Percentiles rank a stretch among this genome's conserved stretches.
Conservation (phyloP, 2,888 invertebrate species). For the Hecatera dysodea region DNA sequence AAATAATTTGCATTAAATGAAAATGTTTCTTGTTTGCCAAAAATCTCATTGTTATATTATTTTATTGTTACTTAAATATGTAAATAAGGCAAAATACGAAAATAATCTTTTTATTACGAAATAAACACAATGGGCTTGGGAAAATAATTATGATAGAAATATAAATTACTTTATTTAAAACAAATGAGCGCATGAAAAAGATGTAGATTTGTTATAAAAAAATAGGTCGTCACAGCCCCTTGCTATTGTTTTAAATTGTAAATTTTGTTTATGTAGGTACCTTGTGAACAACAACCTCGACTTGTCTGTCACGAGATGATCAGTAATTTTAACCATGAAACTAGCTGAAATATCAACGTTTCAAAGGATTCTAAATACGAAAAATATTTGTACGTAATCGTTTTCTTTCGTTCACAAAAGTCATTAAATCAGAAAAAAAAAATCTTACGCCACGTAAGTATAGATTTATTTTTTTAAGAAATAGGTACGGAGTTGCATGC, state of each 20-base stretch:
- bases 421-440: neutral
- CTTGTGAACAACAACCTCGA: conserved; percentile 12
- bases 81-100: conserved; percentile 19
- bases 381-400: neutral
- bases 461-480: conserved; percentile 27
- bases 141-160: conserved; percentile 35
- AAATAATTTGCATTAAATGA: neutral
- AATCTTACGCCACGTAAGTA: neutral
- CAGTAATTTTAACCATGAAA: conserved; percentile 21
- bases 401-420: neutral
- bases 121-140: conserved; percentile 41
- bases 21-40: neutral
- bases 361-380: neutral
- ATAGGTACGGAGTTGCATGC: conserved; percentile 41
- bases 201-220: conserved; percentile 56
- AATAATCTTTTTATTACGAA: conserved; percentile 22
- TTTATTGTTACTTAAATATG: neutral
- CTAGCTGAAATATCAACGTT: too few relatives aligned
- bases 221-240: conserved; percentile 38
- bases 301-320: conserved; percentile 3
- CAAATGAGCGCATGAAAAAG: conserved; percentile 38
- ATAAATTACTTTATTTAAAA: conserved; percentile 30
- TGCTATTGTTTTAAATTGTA: conserved; percentile 46
- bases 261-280: too few relatives aligned
- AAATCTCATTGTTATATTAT: neutral